Evolutionary conservation across 2,113 vertebrate genomes (phyloP).

Genomic region (Oreamnos americanus): DNA sequence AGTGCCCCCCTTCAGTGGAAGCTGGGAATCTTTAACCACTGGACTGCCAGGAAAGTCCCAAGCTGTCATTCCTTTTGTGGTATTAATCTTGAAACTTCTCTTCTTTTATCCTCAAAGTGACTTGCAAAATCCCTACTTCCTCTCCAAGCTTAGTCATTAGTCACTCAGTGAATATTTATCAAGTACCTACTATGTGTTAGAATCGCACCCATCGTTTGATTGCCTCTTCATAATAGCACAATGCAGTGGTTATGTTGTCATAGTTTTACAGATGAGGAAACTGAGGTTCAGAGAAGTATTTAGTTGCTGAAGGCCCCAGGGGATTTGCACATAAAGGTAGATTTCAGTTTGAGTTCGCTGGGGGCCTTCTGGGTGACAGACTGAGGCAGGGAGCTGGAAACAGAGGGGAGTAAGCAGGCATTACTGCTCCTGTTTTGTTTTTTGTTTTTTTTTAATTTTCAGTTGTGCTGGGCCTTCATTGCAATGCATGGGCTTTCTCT

Average conservation of each 20-base stretch:
- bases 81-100: background rate
- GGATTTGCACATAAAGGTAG: background rate
- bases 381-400: background rate
- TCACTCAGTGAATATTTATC: background rate
- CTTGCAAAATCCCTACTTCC: background rate
- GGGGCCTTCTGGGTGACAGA: background rate
- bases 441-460: background rate
- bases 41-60: background rate
- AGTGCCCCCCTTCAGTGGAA: background rate
- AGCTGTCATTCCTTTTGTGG: background rate
- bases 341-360: background rate
- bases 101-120: background rate
- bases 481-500: background rate
- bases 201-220: background rate
- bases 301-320: background rate
- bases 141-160: background rate
- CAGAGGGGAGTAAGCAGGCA: background rate
- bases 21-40: background rate
- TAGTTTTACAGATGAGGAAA: background rate
- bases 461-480: background rate
- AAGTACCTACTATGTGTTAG: no score
- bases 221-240: background rate
- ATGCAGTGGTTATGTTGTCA: background rate
- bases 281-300: background rate
- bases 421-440: rapidly evolving